Base-by-base conservation (phyloP, 2,113 vertebrate genomes). In the Ammospiza caudacuta region DNA sequence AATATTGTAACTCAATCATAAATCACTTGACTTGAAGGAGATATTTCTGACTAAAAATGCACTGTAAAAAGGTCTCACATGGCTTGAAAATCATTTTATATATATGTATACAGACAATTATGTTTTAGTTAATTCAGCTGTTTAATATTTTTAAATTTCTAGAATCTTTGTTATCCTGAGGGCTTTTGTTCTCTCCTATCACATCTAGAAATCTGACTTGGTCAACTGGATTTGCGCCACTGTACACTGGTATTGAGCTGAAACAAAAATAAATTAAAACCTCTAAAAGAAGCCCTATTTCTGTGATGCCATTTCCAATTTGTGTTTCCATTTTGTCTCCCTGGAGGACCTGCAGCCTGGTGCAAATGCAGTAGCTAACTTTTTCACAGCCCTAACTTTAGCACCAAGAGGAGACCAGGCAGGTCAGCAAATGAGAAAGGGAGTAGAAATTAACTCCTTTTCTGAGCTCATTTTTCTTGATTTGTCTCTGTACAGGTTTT, bases 281-380 rank as follows among this genome's bases (percentile, higher is more conserved):
- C 2, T 39, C 2, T 4, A 3, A 63, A 68, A 72, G 47, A 59
- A n/a, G 2, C 22, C 0, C 1, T 37, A 70, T 72, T 59, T 46
- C 35, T 85, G 25, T 37, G 23, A 52, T 90, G 33, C 0, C 3
- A 15, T 61, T 68, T 67, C 33, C 10, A 41, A 31, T 43, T 79
- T 61, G n/a, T 44, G 2, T 51, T 83, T 72, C 5, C 52, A 25
- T 68, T 87, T 66, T 69, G 18, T 17, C 4, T 85, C 44, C n/a
- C 5, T 78, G 23, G 25, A 69, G 15, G 7, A 58, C 15, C 11
- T 69, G 14, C 25, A 67, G 9, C 17, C 15, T 83, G 9, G 9
- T 80, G 33, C 33, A 92, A 87, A 64, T 44, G 2, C 31, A 35
- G 41, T 39, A 74, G 12, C 20, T 77, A 14, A 54, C 52, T 64